A percentile compares a stretch with the other conserved stretches of the same genome.
phyloP scores from a whole-genome alignment of 2,797 vertebrate genomes.

The Sebastiscus albofasciatus region DNA sequence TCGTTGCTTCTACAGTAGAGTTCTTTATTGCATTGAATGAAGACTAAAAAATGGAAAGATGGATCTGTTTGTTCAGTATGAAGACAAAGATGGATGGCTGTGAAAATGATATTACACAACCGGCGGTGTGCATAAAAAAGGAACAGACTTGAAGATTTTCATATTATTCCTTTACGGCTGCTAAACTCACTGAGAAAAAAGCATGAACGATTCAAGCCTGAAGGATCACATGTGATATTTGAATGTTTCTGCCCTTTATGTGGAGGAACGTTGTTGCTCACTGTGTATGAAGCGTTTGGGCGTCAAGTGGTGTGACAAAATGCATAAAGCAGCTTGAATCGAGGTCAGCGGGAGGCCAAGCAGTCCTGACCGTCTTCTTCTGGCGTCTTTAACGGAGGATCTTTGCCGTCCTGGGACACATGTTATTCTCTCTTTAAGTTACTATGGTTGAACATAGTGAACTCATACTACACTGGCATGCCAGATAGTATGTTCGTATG shows the following conservation, averaged over 20 bases:
- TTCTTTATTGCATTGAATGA: neutral
- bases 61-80: conserved; percentile 13
- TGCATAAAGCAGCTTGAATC: conserved; percentile 54
- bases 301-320: conserved; percentile 39
- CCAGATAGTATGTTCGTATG: conserved; percentile 52
- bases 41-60: neutral
- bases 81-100: conserved; percentile 23
- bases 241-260: conserved; percentile 28
- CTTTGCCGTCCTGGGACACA: conserved; percentile 11
- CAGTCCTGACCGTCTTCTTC: conserved; percentile 28
- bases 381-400: conserved; percentile 28
- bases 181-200: conserved; percentile 44
- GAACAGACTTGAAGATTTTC: conserved; percentile 32
- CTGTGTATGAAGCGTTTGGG: conserved; percentile 31
- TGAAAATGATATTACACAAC: conserved; percentile 23
- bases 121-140: conserved; percentile 1
- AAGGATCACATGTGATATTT: conserved; percentile 20
- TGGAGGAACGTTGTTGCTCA: conserved; percentile 26
- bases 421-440: conserved; percentile 31
- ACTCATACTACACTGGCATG: conserved; percentile 63
- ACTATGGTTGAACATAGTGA: conserved; percentile 63
- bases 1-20: neutral
- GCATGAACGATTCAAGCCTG: conserved; percentile 54
- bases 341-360: conserved; percentile 22
- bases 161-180: conserved; percentile 53